Evolutionary conservation across 2,888 invertebrate species (phyloP).

Genomic region (Xanthorhoe spadicearia): DNA sequence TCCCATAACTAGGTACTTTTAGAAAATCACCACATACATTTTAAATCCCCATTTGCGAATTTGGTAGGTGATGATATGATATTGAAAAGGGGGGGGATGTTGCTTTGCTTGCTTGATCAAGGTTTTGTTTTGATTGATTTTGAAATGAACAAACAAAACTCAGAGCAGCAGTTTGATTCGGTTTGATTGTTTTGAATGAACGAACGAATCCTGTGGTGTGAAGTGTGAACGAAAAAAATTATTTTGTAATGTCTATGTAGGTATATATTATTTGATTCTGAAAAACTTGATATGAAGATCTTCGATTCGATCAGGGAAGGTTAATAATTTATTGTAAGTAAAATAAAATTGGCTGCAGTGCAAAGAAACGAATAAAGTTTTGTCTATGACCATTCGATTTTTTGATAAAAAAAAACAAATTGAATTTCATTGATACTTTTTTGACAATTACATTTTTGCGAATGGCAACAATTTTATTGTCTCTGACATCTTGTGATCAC

Average conservation of each 20-base stretch:
- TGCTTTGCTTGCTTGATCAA: not conserved
- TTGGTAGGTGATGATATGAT: not conserved
- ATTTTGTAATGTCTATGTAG: too few species aligned
- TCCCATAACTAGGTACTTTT: slow-evolving; percentile 47
- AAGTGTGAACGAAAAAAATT: too few species aligned
- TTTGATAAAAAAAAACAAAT: too few species aligned
- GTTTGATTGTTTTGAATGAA: slow-evolving; percentile 25
- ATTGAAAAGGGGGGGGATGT: not conserved
- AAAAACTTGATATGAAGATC: too few species aligned
- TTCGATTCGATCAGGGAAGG: too few species aligned
- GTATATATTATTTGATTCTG: too few species aligned
- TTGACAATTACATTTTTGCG: slow-evolving; percentile 35
- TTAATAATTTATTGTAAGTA: too few species aligned
- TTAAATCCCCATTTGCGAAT: not conserved
- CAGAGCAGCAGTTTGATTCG: too few species aligned
- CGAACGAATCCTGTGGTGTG: slow-evolving; percentile 36
- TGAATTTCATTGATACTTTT: slow-evolving; percentile 6
- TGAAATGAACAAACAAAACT: slow-evolving; percentile 33
- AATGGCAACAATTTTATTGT: slow-evolving; percentile 72
- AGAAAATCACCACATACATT: not conserved
- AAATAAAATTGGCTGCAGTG: too few species aligned
- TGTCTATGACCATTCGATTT: too few species aligned
- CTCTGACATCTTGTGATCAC: slow-evolving; percentile 84
- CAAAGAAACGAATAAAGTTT: too few species aligned
- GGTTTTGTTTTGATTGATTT: not conserved